phyloP scores from a whole-genome alignment of 1,140 invertebrate genomes.

The Saccostrea glomerata region DNA sequence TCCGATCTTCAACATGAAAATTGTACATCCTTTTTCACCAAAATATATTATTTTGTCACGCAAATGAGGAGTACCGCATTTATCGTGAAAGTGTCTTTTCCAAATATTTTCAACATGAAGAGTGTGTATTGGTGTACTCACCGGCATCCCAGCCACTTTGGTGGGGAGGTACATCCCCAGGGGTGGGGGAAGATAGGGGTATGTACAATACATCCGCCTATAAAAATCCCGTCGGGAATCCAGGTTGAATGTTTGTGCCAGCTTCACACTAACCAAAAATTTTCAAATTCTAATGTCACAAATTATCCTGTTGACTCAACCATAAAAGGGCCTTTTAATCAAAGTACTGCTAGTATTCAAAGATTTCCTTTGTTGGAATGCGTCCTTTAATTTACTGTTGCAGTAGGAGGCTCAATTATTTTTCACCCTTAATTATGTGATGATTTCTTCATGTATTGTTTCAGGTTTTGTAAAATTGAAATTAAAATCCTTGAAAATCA shows the following conservation, averaged over 20 bases:
- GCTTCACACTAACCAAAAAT: neutral
- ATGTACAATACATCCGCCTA: slow-evolving; percentile 67
- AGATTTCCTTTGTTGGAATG: neutral
- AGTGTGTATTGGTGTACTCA: neutral
- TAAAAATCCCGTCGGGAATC: slow-evolving; percentile 55
- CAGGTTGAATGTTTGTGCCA: slow-evolving; percentile 50
- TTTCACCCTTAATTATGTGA: no score
- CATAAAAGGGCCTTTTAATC: neutral
- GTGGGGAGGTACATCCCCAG: slow-evolving; percentile 64
- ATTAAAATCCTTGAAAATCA: no score
- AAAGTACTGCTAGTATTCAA: neutral
- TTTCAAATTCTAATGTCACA: neutral
- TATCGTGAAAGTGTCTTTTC: neutral
- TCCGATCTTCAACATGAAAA: no score
- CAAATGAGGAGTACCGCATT: no score
- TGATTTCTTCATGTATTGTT: no score
- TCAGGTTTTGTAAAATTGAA: no score
- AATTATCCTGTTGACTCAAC: neutral
- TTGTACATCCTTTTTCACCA: no score
- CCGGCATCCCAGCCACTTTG: slow-evolving; percentile 60
- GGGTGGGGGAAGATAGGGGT: slow-evolving; percentile 57
- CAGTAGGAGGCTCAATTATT: no score
- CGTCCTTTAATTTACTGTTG: no score
- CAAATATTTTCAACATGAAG: neutral
- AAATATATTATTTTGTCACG: no score